These are phyloP conservation scores for Nebria salina DNA, from an alignment of 2,888 invertebrate genomes.

Conservation along the genomic window DNA sequence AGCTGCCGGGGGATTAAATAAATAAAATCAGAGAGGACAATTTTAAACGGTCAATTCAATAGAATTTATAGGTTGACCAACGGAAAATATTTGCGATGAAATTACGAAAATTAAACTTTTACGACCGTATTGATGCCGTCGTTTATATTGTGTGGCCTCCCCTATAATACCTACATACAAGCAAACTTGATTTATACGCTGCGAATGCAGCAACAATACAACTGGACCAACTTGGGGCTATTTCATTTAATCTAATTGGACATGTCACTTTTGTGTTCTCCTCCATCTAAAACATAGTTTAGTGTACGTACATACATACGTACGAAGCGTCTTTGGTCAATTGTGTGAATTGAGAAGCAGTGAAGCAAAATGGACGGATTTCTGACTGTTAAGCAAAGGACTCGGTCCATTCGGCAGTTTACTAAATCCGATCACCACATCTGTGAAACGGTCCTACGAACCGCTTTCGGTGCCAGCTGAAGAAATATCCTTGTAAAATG, in stretches of 20 bases:
- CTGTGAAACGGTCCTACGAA: no score
- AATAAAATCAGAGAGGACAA: conserved; percentile 18
- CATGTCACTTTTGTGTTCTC: neutral
- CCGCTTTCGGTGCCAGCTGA: conserved; percentile 28
- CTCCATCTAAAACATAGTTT: neutral
- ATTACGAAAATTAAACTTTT: conserved; percentile 17
- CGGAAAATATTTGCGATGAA: conserved; percentile 14
- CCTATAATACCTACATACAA: neutral
- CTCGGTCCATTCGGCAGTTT: conserved; percentile 55
- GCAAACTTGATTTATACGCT: neutral
- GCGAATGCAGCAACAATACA: neutral
- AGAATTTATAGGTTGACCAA: conserved; percentile 10
- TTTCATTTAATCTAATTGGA: neutral
- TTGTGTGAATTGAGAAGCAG: no score
- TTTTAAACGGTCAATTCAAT: conserved; percentile 16
- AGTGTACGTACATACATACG: no score
- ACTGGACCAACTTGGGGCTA: neutral
- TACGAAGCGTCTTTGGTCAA: no score
- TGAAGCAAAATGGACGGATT: no score
- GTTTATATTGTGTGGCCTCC: neutral
- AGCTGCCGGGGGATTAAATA: neutral
- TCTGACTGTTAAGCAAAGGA: no score
- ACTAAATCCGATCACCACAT: conserved; percentile 58
- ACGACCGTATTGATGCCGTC: neutral
- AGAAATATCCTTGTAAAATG: conserved; percentile 46